Conservation (phyloP, 2,888 invertebrate genomes). For the Orthosia gracilis region DNA sequence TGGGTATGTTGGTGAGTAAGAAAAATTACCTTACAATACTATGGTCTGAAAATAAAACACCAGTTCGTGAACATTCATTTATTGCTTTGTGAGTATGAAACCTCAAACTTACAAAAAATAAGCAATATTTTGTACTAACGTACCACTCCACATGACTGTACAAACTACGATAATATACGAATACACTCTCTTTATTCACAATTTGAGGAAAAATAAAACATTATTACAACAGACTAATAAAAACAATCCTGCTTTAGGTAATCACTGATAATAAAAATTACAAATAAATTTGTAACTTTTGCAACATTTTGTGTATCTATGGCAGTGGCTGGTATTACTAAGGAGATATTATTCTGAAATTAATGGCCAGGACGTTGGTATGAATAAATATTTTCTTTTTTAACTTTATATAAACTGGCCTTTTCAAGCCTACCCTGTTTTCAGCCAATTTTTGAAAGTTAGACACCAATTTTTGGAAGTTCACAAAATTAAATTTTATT, state of each 20-base stretch:
- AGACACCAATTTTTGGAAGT: conserved; percentile 31
- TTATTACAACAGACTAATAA: conserved; percentile 38
- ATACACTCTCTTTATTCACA: conserved; percentile 65
- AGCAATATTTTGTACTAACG: conserved; percentile 89
- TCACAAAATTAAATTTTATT: conserved; percentile 52
- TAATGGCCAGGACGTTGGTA: conserved; percentile 11
- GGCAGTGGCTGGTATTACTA: conserved; percentile 42
- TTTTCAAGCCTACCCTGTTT: conserved; percentile 57
- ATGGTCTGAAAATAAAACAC: conserved; percentile 54
- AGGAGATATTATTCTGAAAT: conserved; percentile 21
- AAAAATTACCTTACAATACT: too few relatives aligned
- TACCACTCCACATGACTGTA: conserved; percentile 85
- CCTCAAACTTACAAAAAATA: conserved; percentile 82
- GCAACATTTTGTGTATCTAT: conserved; percentile 34
- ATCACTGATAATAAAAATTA: conserved; percentile 23
- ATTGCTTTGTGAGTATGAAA: conserved; percentile 86
- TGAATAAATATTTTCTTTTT: conserved; percentile 16
- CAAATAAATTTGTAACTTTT: conserved; percentile 27
- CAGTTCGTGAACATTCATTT: conserved; percentile 84
- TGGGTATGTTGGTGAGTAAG: too few relatives aligned
- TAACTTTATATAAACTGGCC: conserved; percentile 33
- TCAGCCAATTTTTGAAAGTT: conserved; percentile 47
- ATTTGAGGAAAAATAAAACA: conserved; percentile 37
- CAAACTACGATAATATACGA: conserved; percentile 68
- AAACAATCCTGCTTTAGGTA: conserved; percentile 36